Evolutionary conservation across 2,797 vertebrate genomes (phyloP).

Genomic region (Coendou prehensilis): DNA sequence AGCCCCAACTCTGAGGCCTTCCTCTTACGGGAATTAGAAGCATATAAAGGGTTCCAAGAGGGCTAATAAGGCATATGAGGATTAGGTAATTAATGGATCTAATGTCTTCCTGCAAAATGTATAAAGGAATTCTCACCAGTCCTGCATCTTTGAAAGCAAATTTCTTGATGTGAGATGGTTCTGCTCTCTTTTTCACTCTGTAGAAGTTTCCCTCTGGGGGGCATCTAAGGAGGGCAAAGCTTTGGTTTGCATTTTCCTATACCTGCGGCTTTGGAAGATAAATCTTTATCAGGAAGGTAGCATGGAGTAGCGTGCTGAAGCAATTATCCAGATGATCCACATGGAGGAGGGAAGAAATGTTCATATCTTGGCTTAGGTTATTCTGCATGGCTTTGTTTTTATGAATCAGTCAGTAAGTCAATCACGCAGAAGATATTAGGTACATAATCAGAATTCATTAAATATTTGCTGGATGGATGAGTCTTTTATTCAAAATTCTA

Average conservation of each 20-base stretch:
- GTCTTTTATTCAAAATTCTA: conserved; percentile 73
- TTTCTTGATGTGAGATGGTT: conserved; percentile 54
- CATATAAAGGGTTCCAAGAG: conserved; percentile 39
- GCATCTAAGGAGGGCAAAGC: not conserved
- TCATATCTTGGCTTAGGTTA: conserved; percentile 8
- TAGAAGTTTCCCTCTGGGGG: not conserved
- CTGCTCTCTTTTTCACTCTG: not conserved
- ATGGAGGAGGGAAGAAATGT: not conserved
- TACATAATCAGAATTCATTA: conserved; percentile 61
- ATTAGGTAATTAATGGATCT: conserved; percentile 70
- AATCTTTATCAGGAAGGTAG: conserved; percentile 67
- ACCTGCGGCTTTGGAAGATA: conserved; percentile 49
- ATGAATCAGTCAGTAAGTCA: conserved; percentile 18
- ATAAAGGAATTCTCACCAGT: conserved; percentile 32
- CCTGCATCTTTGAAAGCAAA: conserved; percentile 40
- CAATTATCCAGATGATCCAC: conserved; percentile 44
- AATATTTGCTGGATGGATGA: conserved; percentile 64
- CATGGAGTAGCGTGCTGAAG: not conserved
- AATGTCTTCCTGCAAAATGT: conserved; percentile 52
- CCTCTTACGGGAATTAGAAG: conserved; percentile 69
- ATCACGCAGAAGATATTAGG: conserved; percentile 1
- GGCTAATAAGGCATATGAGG: conserved; percentile 71
- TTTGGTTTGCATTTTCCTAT: conserved; percentile 65
- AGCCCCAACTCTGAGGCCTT: conserved; percentile 64
- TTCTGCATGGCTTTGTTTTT: conserved; percentile 52